phyloP scores from a whole-genome alignment of 2,797 vertebrate species.

The Pitangus sulphuratus region DNA sequence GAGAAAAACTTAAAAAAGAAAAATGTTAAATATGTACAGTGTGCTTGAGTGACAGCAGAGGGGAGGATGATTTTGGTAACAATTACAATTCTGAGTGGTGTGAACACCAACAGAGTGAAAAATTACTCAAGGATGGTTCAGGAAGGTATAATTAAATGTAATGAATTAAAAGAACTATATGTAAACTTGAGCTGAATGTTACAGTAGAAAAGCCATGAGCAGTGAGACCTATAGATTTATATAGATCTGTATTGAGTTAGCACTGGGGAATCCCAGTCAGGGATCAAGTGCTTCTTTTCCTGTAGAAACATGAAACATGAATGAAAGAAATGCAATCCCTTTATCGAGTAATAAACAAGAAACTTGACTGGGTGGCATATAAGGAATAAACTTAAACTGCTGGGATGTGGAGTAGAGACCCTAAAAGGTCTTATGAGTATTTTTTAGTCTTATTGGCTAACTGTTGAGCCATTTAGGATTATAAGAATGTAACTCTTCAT shows the following conservation, averaged over 20 bases:
- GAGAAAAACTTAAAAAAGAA: not conserved
- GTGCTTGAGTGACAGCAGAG: not conserved
- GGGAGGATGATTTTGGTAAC: not conserved
- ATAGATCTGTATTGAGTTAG: not conserved
- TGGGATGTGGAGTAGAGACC: not conserved
- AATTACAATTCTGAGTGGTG: not conserved
- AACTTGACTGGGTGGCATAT: not conserved
- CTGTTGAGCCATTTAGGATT: not conserved
- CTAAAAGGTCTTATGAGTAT: not conserved
- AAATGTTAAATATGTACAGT: not conserved
- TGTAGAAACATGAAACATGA: not conserved
- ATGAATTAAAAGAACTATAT: not conserved
- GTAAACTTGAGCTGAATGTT: not conserved
- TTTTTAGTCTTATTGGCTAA: not conserved
- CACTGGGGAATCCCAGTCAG: not conserved
- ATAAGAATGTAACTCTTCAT: not conserved
- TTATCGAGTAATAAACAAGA: not conserved
- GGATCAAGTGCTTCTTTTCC: not conserved
- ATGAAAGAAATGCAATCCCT: not conserved
- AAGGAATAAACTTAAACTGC: not conserved
- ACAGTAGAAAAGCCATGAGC: not conserved
- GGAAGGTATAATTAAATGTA: not conserved
- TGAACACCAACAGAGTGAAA: conserved; percentile 1
- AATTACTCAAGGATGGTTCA: not conserved
- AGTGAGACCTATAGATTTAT: not conserved